These are phyloP conservation scores for Halcyon chelicuti DNA, from an alignment of 2,797 vertebrate genomes.

Conservation along the genomic window DNA sequence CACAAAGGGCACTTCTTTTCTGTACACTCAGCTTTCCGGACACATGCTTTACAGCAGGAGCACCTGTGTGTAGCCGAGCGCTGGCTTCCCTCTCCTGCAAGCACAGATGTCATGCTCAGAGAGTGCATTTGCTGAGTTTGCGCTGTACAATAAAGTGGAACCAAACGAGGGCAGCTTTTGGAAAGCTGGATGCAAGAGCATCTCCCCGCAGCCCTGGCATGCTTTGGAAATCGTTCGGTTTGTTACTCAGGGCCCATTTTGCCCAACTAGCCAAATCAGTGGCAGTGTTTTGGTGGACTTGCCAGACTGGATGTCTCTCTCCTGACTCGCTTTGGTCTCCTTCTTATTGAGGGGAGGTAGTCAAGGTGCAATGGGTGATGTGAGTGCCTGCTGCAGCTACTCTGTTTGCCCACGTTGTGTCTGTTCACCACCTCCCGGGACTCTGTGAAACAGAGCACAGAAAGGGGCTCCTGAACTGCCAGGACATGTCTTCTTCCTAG, in stretches of 20 bases:
- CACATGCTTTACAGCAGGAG: neutral
- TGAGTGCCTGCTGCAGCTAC: neutral
- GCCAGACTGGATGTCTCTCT: neutral
- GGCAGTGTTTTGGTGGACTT: neutral
- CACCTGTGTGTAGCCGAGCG: neutral
- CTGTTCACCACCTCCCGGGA: neutral
- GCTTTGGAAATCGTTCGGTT: neutral
- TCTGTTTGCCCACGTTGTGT: neutral
- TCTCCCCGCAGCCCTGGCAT: neutral
- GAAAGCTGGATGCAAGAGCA: neutral
- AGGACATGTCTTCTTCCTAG: neutral
- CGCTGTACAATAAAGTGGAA: neutral
- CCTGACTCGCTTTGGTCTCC: neutral
- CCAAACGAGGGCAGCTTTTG: neutral
- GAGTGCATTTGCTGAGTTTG: neutral
- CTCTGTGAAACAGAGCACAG: neutral
- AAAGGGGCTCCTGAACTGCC: neutral
- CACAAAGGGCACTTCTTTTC: neutral
- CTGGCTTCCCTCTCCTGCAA: neutral
- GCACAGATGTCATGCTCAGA: neutral
- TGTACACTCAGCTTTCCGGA: conserved; percentile 21
- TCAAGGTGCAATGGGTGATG: neutral
- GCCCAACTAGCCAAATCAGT: neutral
- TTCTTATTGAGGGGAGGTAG: neutral
- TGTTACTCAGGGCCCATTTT: neutral